Percentiles rank a stretch among this genome's conserved stretches.
phyloP scores from a whole-genome alignment of 2,888 invertebrate species.

The Smittia aterrima region DNA sequence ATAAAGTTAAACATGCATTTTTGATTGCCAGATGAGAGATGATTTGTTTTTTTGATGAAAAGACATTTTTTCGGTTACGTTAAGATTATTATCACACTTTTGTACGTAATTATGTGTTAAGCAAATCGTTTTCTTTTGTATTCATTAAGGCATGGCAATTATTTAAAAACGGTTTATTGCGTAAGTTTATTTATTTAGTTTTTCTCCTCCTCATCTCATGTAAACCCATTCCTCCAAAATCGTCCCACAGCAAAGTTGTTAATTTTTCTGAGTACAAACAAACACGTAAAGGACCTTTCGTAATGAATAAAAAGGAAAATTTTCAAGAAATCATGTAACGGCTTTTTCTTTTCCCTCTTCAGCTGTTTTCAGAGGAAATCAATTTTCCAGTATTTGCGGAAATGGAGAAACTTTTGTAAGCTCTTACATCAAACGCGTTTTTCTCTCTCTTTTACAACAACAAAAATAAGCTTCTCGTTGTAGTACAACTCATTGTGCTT shows the following conservation, averaged over 20 bases:
- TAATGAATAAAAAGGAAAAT: slow-evolving; percentile 7
- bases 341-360: neutral
- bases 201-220: neutral
- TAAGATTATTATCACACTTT: neutral
- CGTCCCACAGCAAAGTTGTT: neutral
- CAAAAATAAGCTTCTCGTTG: neutral
- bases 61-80: slow-evolving; percentile 1
- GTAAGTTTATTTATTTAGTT: neutral
- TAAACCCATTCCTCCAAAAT: too few relatives aligned
- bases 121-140: neutral
- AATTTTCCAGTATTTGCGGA: slow-evolving; percentile 11
- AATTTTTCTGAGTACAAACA: slow-evolving; percentile 25
- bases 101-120: slow-evolving; percentile 32
- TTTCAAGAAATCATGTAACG: neutral
- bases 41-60: neutral
- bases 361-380: neutral
- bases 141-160: slow-evolving; percentile 29
- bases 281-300: neutral
- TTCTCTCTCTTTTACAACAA: slow-evolving; percentile 16
- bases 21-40: too few relatives aligned
- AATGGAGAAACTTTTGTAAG: neutral
- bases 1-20: too few relatives aligned
- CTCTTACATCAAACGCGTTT: neutral
- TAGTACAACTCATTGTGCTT: neutral
- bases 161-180: slow-evolving; percentile 19